These are phyloP conservation scores for Jaculus jaculus DNA, from an alignment of 2,113 vertebrate species.

Conservation along the genomic window DNA sequence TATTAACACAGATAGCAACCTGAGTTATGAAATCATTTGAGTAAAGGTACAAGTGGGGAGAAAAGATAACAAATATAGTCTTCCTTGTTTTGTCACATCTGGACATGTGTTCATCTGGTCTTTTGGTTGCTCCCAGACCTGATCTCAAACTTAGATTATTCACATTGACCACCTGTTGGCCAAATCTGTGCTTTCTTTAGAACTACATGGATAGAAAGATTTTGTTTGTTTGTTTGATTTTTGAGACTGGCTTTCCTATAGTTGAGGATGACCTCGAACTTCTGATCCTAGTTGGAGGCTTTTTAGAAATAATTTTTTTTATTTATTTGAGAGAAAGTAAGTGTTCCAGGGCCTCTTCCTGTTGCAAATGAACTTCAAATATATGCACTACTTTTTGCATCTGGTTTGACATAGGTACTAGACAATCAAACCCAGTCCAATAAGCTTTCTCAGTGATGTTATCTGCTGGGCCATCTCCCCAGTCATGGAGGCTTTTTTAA, in stretches of 20 bases:
- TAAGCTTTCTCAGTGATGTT: no score
- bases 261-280: not conserved
- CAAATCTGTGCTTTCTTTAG: conserved; percentile 27
- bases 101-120: conserved; percentile 9
- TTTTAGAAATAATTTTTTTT: not conserved
- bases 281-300: not conserved
- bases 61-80: conserved; percentile 32
- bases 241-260: not conserved
- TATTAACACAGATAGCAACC: not conserved
- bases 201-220: conserved; percentile 9
- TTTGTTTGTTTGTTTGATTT: not conserved
- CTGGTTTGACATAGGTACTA: no score
- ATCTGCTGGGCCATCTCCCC: no score
- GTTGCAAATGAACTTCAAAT: no score
- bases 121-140: conserved; percentile 44
- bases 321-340: no score
- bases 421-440: no score
- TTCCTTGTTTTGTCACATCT: not conserved
- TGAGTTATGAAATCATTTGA: conserved; percentile 34
- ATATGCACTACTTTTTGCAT: no score
- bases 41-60: not conserved
- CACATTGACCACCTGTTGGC: not conserved
- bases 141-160: conserved; percentile 19
- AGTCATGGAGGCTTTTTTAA: not conserved
- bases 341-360: no score